phyloP scores from a whole-genome alignment of 2,113 vertebrate genomes.

The Thunnus thynnus region DNA sequence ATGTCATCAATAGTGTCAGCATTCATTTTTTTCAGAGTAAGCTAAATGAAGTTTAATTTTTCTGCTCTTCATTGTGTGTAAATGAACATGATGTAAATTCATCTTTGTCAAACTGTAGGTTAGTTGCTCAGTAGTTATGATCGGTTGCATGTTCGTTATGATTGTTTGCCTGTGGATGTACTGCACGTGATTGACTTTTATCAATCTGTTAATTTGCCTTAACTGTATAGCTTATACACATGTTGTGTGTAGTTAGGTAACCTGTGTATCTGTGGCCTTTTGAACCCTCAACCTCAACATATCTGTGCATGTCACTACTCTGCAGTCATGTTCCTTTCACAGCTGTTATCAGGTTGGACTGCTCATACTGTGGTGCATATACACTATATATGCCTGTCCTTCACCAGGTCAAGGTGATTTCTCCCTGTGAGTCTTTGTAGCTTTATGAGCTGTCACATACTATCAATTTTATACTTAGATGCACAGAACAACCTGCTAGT shows the following conservation, averaged over 20 bases:
- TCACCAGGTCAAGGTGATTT: constrained; percentile 35
- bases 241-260: not conserved
- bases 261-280: not conserved
- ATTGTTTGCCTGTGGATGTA: no score
- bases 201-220: no score
- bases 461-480: constrained; percentile 18
- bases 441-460: constrained; percentile 24
- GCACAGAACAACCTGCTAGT: not conserved
- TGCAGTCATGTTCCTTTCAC: not conserved
- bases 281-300: not conserved
- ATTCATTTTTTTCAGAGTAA: no score
- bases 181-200: no score
- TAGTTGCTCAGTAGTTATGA: no score
- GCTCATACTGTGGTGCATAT: not conserved
- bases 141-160: no score
- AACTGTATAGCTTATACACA: no score
- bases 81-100: no score
- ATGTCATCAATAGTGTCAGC: no score
- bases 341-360: not conserved
- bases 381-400: constrained; percentile 2
- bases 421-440: constrained; percentile 21
- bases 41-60: no score
- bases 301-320: not conserved
- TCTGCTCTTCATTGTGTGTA: no score
- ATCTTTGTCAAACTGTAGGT: no score